Percentiles rank a stretch among this genome's conserved stretches.
These are phyloP conservation scores for Drosophila picticornis DNA, from an alignment of 2,888 invertebrate genomes.

Conservation along the genomic window DNA sequence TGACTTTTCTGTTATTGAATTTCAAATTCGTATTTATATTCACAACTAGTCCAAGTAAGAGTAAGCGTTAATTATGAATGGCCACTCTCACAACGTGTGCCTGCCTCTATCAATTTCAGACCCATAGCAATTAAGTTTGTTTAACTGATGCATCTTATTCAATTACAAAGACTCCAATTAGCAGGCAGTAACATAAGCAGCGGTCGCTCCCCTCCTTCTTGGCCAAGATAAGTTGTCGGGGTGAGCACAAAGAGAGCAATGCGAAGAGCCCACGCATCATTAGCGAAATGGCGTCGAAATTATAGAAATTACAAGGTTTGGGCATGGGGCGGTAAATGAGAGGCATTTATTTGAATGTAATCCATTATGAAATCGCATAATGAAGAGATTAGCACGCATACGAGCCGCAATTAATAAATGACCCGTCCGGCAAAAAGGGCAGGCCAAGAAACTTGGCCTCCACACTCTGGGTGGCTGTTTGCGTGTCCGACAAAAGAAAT, in stretches of 20 bases:
- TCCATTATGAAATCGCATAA: constrained; percentile 82
- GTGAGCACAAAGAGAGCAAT: constrained; percentile 11
- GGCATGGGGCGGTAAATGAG: constrained; percentile 62
- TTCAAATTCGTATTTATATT: constrained; percentile 20
- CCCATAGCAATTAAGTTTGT: constrained; percentile 5
- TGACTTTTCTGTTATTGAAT: background rate
- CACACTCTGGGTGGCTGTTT: constrained; percentile 31
- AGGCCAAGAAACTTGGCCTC: constrained; percentile 17
- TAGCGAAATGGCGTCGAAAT: constrained; percentile 77
- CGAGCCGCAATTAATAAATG: constrained; percentile 77
- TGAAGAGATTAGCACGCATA: constrained; percentile 78
- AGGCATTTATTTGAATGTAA: constrained; percentile 80
- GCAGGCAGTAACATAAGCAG: constrained; percentile 68
- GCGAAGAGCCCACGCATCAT: constrained; percentile 60
- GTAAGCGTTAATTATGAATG: constrained; percentile 42
- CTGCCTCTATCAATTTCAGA: constrained; percentile 48
- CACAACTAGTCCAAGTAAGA: constrained; percentile 1
- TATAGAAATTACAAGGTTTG: constrained; percentile 71
- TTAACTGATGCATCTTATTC: constrained; percentile 72
- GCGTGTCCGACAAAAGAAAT: constrained; percentile 66
- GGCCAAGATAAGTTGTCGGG: background rate
- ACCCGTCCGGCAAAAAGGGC: constrained; percentile 55
- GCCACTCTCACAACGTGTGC: constrained; percentile 2
- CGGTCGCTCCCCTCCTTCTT: constrained; percentile 27
- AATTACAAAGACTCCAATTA: constrained; percentile 76